Evolutionary conservation across 2,888 invertebrate genomes (phyloP).

Genomic region (Lepas anatifera): DNA sequence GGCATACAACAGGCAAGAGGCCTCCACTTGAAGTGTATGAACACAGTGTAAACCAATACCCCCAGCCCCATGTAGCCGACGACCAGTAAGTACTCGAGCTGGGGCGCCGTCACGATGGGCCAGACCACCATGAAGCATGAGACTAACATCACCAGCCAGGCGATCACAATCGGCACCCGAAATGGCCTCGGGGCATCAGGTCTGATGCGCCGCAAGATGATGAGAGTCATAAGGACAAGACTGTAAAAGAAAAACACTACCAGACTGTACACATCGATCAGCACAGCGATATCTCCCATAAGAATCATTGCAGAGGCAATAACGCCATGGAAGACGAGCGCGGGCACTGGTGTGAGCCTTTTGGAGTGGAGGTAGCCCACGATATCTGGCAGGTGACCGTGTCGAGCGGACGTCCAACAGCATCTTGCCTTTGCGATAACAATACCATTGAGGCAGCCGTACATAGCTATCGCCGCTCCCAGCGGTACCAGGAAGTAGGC

Average conservation of each 20-base stretch:
- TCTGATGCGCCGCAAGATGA: slow-evolving; percentile 82
- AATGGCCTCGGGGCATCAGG: slow-evolving; percentile 85
- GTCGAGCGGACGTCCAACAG: slow-evolving; percentile 85
- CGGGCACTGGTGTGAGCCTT: slow-evolving; percentile 84
- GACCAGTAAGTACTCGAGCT: slow-evolving; percentile 90
- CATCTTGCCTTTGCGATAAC: slow-evolving; percentile 62
- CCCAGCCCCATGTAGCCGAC: slow-evolving; percentile 76
- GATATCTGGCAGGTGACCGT: slow-evolving; percentile 81
- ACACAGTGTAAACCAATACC: slow-evolving; percentile 82
- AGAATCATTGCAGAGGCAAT: slow-evolving; percentile 83
- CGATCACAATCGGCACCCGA: slow-evolving; percentile 81
- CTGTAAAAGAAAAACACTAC: slow-evolving; percentile 98
- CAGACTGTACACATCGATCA: slow-evolving; percentile 96
- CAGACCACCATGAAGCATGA: slow-evolving; percentile 85
- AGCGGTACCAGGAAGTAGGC: slow-evolving; percentile 89
- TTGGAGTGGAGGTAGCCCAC: slow-evolving; percentile 83
- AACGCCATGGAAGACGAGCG: slow-evolving; percentile 84
- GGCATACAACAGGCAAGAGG: no score
- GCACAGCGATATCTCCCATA: slow-evolving; percentile 81
- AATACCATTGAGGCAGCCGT: slow-evolving; percentile 85
- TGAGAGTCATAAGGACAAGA: slow-evolving; percentile 80
- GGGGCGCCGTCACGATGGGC: slow-evolving; percentile 83
- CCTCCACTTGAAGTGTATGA: slow-evolving; percentile 43
- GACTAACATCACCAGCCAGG: slow-evolving; percentile 73
- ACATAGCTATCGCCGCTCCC: slow-evolving; percentile 81